Evolutionary conservation across 2,888 invertebrate genomes (phyloP), one percentile per base, ranked within the genome.

Genomic region (Rhyacophila evoluta): DNA sequence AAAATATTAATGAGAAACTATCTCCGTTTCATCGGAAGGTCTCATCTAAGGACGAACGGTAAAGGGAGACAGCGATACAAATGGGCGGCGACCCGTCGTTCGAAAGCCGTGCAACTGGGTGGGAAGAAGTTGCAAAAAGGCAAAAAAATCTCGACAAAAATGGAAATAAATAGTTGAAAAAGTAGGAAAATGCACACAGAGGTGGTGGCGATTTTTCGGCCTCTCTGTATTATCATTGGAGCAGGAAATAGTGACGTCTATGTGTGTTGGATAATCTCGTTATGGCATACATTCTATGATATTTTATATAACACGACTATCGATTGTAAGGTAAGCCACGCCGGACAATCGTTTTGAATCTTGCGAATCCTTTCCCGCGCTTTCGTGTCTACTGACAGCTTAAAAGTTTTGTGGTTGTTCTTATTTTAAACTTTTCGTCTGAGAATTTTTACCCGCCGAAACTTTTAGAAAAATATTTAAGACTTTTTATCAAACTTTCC

Each of bases 1-100:
- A 81, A 73, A 79, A 79, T 76, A 76, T 75, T 75, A 76, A 79
- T 74, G 78, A 81, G 81, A 39, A 79, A 79, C 41, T 74, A 41
- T 74, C 36, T n/a, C 85, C 84, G 85, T 89, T 89, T 88, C 83
- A 84, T 89, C 88, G 41, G 85, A 55, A 2, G 78, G 83, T 85
- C 83, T 81, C 74, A 77, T 39, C 82, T 82, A 83, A 82, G 86
- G 85, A 86, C 86, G 87, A 88, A 88, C 88, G 87, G 88, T 86
- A 87, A 85, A 74, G 86, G 84, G 89, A 86, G 88, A 89, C 85
- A 84, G 83, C 84, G 84, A 79, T 84, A 88, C 85, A 27, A 75
- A 75, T 77, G 82, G 82, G 82, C 80, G 82, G 73, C 10, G 29
- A 72, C 72, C 25, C 8, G 38, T 1, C 55, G 70, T 68, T 71